These are phyloP conservation scores for Anoplophora glabripennis DNA, from an alignment of 1,140 invertebrate species.

Conservation along the genomic window DNA sequence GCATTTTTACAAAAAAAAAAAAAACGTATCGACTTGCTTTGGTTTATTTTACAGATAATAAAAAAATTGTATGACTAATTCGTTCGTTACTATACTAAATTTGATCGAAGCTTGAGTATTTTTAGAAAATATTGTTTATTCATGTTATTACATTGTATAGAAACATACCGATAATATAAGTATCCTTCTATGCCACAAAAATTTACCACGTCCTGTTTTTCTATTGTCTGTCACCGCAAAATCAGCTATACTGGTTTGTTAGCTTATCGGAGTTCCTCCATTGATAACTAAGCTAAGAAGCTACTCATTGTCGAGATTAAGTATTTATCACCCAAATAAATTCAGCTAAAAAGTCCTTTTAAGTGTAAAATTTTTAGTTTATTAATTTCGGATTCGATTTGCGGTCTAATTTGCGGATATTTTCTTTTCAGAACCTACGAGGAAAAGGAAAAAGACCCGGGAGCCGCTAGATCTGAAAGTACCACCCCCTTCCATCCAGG, in stretches of 20 bases:
- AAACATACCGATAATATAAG: too few relatives aligned
- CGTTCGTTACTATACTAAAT: neutral
- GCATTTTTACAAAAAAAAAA: neutral
- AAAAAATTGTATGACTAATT: too few relatives aligned
- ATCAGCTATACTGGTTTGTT: conserved; percentile 1
- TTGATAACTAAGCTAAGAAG: neutral
- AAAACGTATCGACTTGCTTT: too few relatives aligned
- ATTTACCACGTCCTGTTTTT: neutral
- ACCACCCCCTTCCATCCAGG: conserved; percentile 11
- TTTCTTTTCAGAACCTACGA: conserved; percentile 41
- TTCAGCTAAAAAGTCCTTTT: conserved; percentile 4
- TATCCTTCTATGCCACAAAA: neutral
- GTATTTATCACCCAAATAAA: neutral
- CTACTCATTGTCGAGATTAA: neutral
- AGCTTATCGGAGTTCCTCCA: neutral
- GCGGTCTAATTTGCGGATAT: neutral
- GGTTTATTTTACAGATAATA: neutral
- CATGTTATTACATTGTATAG: too few relatives aligned
- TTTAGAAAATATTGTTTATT: too few relatives aligned
- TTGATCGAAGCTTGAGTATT: neutral
- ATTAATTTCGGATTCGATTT: too few relatives aligned
- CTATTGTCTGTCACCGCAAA: neutral
- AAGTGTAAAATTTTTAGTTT: too few relatives aligned
- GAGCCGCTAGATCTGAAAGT: conserved; percentile 41
- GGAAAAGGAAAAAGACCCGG: conserved; percentile 45